Base-by-base conservation (phyloP, 2,113 vertebrate genomes). In the Nannospalax galili region DNA sequence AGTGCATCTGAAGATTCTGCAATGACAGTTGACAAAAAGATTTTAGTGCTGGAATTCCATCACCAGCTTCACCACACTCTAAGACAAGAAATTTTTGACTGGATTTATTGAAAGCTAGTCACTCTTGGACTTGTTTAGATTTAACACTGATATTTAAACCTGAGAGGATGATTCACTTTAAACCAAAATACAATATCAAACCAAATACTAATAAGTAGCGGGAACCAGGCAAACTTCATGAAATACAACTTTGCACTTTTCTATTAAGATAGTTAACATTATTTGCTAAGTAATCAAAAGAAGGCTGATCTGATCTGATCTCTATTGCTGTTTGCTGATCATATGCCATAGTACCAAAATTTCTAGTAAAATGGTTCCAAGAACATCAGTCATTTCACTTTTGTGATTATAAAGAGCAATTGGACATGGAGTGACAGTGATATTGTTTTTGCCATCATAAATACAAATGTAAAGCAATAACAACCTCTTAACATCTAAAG, bases 91-190 rank as follows among this genome's bases (percentile, higher is more conserved):
- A 30, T 35, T 95, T 95, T 28, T 72, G 48, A n/a, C n/a, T n/a
- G n/a, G n/a, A n/a, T n/a, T n/a, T 52, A 65, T 94, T 88, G 28
- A 77, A 24, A 28, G 17, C 67, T 77, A 72, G 52, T 91, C 32
- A 60, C n/a, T 56, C n/a, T 88, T 96, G 7, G 79, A 72, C 3
- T 96, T 95, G 28, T 74, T 97, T 64, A 40, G 80, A 37, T 78
- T 77, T 97, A 97, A 90, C 92, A 93, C 91, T 89, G 16, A 32
- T 75, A 60, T 93, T 96, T 91, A 69, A 97, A 97, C 96, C 40
- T 42, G 8, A 81, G 96, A 97, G 10, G 42, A 96, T 84, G 96
- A 65, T 67, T 88, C 15, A n/a, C 86, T 96, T 92, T 48, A 95
- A 95, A 97, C 95, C 42, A 84, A 95, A 94, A 30, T 91, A 77